These are phyloP conservation scores for Anisognathus igniventris DNA, from an alignment of 2,797 vertebrate genomes.

Conservation along the genomic window DNA sequence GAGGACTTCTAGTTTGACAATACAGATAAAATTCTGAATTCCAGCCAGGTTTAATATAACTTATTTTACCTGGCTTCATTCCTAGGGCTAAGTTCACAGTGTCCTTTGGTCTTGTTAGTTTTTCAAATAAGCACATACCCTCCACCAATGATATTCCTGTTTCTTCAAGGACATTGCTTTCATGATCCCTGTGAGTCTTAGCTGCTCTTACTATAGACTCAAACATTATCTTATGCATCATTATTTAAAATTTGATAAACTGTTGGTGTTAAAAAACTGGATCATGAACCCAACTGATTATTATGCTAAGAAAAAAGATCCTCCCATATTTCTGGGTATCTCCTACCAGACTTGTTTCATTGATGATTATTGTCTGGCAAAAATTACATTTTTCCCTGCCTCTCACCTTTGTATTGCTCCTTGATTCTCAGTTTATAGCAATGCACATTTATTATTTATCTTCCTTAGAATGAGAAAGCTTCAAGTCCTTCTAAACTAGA, in stretches of 20 bases:
- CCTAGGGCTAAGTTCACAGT: neutral
- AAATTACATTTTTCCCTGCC: neutral
- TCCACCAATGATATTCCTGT: neutral
- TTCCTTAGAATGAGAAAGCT: neutral
- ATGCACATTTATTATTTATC: neutral
- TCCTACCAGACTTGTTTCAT: neutral
- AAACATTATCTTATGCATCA: neutral
- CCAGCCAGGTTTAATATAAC: constrained; percentile 5
- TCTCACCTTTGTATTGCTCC: neutral
- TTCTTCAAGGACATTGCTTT: neutral
- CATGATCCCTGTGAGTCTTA: neutral
- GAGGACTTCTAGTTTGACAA: neutral
- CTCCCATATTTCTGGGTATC: neutral
- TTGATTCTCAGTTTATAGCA: neutral
- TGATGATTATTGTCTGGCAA: neutral
- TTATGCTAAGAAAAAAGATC: neutral
- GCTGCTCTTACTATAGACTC: neutral
- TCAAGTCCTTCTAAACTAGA: neutral
- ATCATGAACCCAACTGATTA: neutral
- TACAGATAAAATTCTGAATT: neutral
- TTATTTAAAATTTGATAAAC: neutral
- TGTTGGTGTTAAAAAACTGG: neutral
- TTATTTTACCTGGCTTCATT: constrained; percentile 32
- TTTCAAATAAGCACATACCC: neutral
- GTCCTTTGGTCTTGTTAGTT: constrained; percentile 6